Percentiles rank a stretch among this genome's conserved stretches.
Evolutionary conservation across 2,888 invertebrate genomes (phyloP).

Genomic region (Drosophila rubida): DNA sequence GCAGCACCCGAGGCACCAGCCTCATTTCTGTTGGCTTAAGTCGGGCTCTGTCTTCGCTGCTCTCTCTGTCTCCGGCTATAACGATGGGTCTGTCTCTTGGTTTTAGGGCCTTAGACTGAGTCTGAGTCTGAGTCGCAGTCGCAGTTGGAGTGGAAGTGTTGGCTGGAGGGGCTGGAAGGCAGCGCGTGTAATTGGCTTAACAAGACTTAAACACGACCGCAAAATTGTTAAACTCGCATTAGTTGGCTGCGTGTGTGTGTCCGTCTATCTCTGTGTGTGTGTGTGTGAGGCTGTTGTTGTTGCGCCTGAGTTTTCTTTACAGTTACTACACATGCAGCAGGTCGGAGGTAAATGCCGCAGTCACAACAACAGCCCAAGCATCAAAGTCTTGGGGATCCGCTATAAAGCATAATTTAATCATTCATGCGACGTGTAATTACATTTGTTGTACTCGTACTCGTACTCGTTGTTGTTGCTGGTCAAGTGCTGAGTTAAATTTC

Average conservation of each 20-base stretch:
- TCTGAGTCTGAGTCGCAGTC: conserved; percentile 1
- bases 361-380: conserved; percentile 9
- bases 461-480: conserved; percentile 31
- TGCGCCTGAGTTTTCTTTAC: conserved; percentile 58
- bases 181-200: conserved; percentile 73
- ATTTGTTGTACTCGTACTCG: conserved; percentile 29
- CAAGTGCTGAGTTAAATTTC: conserved; percentile 41
- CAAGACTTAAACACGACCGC: conserved; percentile 69
- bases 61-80: background rate
- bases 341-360: conserved; percentile 26
- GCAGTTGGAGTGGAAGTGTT: background rate
- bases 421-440: conserved; percentile 64
- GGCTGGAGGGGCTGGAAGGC: conserved; percentile 16
- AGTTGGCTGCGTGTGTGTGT: conserved; percentile 32
- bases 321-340: conserved; percentile 59
- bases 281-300: conserved; percentile 6
- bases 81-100: background rate
- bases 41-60: conserved; percentile 8
- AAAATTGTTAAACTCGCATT: conserved; percentile 74
- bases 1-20: conserved; percentile 55
- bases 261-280: too few species aligned
- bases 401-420: conserved; percentile 76
- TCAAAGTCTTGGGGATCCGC: conserved; percentile 49
- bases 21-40: conserved; percentile 57
- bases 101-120: background rate